Evolutionary conservation across 2,888 invertebrate genomes (phyloP), one percentile per base, ranked within the genome.

Genomic region (Eurois occulta): DNA sequence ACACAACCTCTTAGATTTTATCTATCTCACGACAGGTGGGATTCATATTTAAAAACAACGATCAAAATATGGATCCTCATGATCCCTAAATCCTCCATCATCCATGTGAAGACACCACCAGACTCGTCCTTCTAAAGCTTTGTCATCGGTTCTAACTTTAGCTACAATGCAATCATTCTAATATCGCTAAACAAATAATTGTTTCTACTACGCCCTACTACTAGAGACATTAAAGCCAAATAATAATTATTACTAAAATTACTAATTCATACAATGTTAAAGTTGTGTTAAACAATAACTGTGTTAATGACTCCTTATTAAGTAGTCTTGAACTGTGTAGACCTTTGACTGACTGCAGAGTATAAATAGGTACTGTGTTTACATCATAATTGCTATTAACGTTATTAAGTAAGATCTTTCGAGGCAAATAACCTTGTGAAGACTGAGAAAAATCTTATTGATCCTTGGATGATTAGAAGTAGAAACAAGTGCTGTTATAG

Each of bases 271-370:
- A 43, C 2, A 62, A 62, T 16, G 10, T 55, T 41, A 18, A 65
- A 58, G 60, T 75, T 60, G 21, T 62, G 48, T 60, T 68, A 41
- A 72, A 71, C 68, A 77, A 77, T 83, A 60, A 48, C 21, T 16
- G 52, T 38, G 68, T 80, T 78, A 80, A 84, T 81, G 66, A 69
- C 68, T 72, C 80, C 76, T 81, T 67, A 75, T 78, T 78, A 60
- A 64, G 64, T 32, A 43, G 62, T 77, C 77, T 86, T 87, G 85
- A 85, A 87, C 84, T 72, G 1, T 52, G 35, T 13, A 62, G 77
- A 87, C 87, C 87, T 87, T 85, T 88, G 77, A 65, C 75, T 77
- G 62, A 58, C 72, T 68, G 41, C 21, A 48, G 64, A 48, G 48
- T 82, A 82, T 75, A 71, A 80, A 73, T 66, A 72, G 72, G 65